phyloP scores from a whole-genome alignment of 2,888 invertebrate genomes.

The Platerodrilus igneus region DNA sequence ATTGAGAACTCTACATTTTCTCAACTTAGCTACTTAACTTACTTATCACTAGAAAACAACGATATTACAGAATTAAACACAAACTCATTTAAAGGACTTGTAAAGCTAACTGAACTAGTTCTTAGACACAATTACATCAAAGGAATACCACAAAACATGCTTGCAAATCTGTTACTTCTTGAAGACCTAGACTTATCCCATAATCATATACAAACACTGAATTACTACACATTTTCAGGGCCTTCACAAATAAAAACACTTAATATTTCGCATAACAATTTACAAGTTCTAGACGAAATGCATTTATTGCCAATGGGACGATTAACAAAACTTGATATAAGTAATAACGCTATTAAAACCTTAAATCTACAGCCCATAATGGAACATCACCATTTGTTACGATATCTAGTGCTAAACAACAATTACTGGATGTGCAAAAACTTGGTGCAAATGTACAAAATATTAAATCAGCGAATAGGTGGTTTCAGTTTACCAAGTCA shows the following conservation, averaged over 20 bases:
- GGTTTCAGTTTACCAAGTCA: slow-evolving; percentile 9
- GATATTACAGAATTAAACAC: slow-evolving; percentile 8
- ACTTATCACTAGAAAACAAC: slow-evolving; percentile 5
- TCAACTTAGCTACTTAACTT: background rate
- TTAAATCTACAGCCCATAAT: slow-evolving; percentile 10
- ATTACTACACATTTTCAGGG: slow-evolving; percentile 9
- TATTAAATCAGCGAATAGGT: slow-evolving; percentile 11
- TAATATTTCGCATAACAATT: slow-evolving; percentile 12
- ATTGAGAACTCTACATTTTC: slow-evolving; percentile 7
- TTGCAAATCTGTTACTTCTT: slow-evolving; percentile 8
- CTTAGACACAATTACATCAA: slow-evolving; percentile 5
- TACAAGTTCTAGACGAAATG: slow-evolving; percentile 6
- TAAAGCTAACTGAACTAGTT: background rate
- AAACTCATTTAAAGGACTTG: slow-evolving; percentile 11
- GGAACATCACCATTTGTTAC: slow-evolving; percentile 11
- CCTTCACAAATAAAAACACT: slow-evolving; percentile 6
- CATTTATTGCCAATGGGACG: slow-evolving; percentile 11
- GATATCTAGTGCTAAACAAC: slow-evolving; percentile 10
- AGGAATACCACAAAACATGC: slow-evolving; percentile 8
- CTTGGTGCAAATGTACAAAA: slow-evolving; percentile 15
- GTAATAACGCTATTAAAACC: slow-evolving; percentile 7
- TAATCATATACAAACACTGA: slow-evolving; percentile 9
- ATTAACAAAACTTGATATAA: slow-evolving; percentile 11
- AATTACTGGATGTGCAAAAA: slow-evolving; percentile 16
- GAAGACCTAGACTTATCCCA: slow-evolving; percentile 6